Evolutionary conservation across 2,113 vertebrate genomes (phyloP).

Genomic region (Isurus oxyrinchus): DNA sequence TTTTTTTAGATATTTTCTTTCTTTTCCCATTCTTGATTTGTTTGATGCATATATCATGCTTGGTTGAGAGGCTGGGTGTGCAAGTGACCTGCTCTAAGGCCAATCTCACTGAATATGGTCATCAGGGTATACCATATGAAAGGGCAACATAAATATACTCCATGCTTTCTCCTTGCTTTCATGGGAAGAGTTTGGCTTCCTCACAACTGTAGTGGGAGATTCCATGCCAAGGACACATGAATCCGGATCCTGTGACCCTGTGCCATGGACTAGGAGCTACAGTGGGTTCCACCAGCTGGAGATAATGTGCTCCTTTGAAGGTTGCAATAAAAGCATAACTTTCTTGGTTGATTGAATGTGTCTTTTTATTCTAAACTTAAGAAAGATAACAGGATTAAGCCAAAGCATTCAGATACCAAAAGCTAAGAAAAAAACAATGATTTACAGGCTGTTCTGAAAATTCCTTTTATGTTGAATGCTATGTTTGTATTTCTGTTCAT

Average conservation of each 20-base stretch:
- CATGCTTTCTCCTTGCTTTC: background rate
- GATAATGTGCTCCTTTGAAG: background rate
- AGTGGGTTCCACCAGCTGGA: background rate
- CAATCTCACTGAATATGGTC: background rate
- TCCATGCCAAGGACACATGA: background rate
- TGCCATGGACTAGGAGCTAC: background rate
- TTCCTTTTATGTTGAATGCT: background rate
- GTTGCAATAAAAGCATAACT: background rate
- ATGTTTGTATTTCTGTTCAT: slow-evolving; percentile 41
- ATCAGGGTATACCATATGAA: background rate
- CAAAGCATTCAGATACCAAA: background rate
- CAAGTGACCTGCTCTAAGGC: background rate
- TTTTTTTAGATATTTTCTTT: background rate
- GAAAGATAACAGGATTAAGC: background rate
- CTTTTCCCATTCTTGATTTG: background rate
- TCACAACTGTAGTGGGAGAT: background rate
- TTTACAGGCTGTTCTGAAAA: background rate
- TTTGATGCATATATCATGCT: background rate
- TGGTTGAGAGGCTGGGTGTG: background rate
- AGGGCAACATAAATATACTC: background rate
- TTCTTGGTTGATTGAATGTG: background rate
- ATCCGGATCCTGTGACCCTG: background rate
- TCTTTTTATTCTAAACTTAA: background rate
- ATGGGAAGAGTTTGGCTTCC: background rate
- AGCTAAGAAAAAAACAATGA: background rate